Evolutionary conservation across 2,888 invertebrate species (phyloP).

Genomic region (Scaptomyza cyrtandrae): DNA sequence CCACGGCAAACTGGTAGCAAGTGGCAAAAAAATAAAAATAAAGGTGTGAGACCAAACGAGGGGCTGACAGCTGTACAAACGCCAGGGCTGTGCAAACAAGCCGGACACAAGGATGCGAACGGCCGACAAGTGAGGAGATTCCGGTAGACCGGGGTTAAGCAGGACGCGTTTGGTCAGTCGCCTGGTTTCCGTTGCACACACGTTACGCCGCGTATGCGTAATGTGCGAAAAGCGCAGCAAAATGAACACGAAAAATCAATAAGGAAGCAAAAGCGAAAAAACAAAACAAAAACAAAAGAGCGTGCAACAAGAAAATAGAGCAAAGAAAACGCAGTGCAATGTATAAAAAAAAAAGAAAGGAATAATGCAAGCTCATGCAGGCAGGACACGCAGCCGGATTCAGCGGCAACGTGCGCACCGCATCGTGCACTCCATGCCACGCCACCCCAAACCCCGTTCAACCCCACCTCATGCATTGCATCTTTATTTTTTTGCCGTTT

Average conservation of each 20-base stretch:
- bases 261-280: slow-evolving; percentile 45
- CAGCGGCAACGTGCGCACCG: slow-evolving; percentile 7
- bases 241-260: slow-evolving; percentile 66
- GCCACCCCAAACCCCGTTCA: not conserved
- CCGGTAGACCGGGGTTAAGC: slow-evolving; percentile 21
- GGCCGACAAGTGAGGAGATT: not conserved
- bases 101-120: slow-evolving; percentile 21
- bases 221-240: slow-evolving; percentile 57
- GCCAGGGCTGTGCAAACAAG: slow-evolving; percentile 74
- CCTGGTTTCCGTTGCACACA: slow-evolving; percentile 79
- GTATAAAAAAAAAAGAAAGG: slow-evolving; percentile 46
- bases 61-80: slow-evolving; percentile 74
- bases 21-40: no score
- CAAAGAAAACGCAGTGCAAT: slow-evolving; percentile 48
- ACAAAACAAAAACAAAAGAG: not conserved
- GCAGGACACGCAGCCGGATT: slow-evolving; percentile 24
- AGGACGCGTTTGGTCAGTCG: slow-evolving; percentile 82
- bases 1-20: slow-evolving; percentile 4
- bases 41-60: slow-evolving; percentile 53
- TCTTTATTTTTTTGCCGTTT: slow-evolving; percentile 36
- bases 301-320: slow-evolving; percentile 32
- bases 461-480: not conserved
- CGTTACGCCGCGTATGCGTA: slow-evolving; percentile 66
- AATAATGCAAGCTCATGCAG: slow-evolving; percentile 47
- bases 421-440: not conserved